Evolutionary conservation across 2,888 invertebrate species (phyloP).

Genomic region (Aquatica leii): DNA sequence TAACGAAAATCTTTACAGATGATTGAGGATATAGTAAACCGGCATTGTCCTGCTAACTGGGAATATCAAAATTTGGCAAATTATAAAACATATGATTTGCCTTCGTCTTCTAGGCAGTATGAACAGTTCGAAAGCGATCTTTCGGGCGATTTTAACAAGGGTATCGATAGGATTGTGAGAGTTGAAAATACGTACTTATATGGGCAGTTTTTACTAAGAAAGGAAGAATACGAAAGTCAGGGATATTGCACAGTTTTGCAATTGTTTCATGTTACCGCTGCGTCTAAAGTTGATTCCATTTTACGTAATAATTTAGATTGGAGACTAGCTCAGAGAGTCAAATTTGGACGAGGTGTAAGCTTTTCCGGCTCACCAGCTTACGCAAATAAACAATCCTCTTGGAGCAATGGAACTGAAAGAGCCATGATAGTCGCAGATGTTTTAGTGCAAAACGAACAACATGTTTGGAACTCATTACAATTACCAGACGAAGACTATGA

Average conservation of each 20-base stretch:
- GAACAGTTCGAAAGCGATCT: not conserved
- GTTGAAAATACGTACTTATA: constrained; percentile 48
- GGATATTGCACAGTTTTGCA: constrained; percentile 24
- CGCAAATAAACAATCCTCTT: constrained; percentile 48
- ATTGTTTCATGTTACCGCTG: constrained; percentile 50
- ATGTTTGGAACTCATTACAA: constrained; percentile 17
- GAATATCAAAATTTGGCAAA: too few relatives aligned
- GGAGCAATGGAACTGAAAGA: constrained; percentile 40
- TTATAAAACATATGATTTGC: too few relatives aligned
- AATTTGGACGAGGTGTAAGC: constrained; percentile 52
- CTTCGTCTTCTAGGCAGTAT: not conserved
- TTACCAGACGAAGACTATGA: constrained; percentile 49
- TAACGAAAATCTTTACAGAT: too few relatives aligned
- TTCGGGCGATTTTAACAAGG: constrained; percentile 7
- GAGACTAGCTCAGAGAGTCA: constrained; percentile 43
- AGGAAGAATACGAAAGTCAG: constrained; percentile 46
- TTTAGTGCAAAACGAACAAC: constrained; percentile 45
- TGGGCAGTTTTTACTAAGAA: constrained; percentile 46
- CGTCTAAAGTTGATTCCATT: constrained; percentile 47
- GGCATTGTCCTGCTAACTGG: too few relatives aligned
- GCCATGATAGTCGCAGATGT: constrained; percentile 54
- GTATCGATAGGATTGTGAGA: constrained; percentile 4
- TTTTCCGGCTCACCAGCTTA: constrained; percentile 48
- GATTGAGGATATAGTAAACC: too few relatives aligned
- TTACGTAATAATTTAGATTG: constrained; percentile 51